Conservation (phyloP, 2,113 vertebrate genomes). For the Nestor notabilis region DNA sequence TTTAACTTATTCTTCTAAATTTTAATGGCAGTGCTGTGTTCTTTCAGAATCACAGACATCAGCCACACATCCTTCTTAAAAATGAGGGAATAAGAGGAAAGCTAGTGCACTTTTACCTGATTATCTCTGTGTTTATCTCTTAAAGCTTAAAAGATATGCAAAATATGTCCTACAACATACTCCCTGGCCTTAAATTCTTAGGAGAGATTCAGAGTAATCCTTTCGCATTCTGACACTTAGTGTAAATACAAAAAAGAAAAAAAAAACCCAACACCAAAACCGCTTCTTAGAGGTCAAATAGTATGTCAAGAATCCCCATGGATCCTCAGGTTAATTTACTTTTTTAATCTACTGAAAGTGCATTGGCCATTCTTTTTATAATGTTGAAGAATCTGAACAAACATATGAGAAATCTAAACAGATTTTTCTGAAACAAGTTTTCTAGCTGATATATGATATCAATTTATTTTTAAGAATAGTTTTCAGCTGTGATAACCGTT, state of each 20-base stretch:
- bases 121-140: not conserved
- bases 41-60: not conserved
- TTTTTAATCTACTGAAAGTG: not conserved
- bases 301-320: not conserved
- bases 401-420: not conserved
- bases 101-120: not conserved
- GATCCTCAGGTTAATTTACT: not conserved
- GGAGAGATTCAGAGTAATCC: not conserved
- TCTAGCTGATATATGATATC: not conserved
- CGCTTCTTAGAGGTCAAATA: not conserved
- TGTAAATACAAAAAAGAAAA: not conserved
- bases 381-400: not conserved
- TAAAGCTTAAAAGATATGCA: not conserved
- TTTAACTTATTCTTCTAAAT: not conserved
- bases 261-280: fast-evolving
- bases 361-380: not conserved
- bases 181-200: not conserved
- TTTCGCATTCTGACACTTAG: not conserved
- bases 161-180: not conserved
- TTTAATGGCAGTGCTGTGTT: not conserved
- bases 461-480: constrained; percentile 1
- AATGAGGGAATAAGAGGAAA: not conserved
- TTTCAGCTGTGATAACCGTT: not conserved
- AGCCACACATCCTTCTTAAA: not conserved
- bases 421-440: not conserved